Conservation (phyloP, 2,113 vertebrate genomes). For the Castor canadensis region DNA sequence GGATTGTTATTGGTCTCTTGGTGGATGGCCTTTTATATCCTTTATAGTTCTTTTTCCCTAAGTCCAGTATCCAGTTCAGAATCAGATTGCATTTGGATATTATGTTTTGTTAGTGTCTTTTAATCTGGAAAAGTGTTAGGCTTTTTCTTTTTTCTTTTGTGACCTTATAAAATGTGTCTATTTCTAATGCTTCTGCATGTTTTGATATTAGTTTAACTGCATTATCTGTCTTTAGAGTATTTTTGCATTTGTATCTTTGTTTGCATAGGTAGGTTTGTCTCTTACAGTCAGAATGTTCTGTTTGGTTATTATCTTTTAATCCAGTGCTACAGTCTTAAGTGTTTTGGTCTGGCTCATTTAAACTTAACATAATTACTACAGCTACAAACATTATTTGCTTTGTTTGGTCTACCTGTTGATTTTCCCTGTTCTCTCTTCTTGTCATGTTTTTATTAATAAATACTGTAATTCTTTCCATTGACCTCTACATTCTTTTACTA, state of each 20-base stretch:
- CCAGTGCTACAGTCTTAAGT: background rate
- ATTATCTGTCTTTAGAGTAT: background rate
- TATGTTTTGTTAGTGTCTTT: background rate
- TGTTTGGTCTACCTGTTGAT: background rate
- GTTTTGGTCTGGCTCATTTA: background rate
- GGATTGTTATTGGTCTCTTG: background rate
- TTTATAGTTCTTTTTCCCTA: background rate
- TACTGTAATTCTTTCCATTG: constrained; percentile 24
- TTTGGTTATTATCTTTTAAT: background rate
- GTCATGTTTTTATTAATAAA: background rate
- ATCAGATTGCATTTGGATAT: background rate
- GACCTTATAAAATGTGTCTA: constrained; percentile 12
- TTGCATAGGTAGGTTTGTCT: background rate
- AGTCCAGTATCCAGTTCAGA: background rate
- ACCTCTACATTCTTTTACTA: background rate
- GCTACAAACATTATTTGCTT: background rate
- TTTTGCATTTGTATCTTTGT: constrained; percentile 8
- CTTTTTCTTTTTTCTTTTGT: background rate
- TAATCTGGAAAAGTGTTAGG: background rate
- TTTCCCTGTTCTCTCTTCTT: background rate
- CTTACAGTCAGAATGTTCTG: background rate
- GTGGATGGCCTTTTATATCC: background rate
- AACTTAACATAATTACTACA: background rate
- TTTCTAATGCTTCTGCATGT: background rate
- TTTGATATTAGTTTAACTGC: background rate